A percentile compares a stretch with the other conserved stretches of the same genome.
phyloP scores from a whole-genome alignment of 2,113 vertebrate genomes.

The Pungitius pungitius region DNA sequence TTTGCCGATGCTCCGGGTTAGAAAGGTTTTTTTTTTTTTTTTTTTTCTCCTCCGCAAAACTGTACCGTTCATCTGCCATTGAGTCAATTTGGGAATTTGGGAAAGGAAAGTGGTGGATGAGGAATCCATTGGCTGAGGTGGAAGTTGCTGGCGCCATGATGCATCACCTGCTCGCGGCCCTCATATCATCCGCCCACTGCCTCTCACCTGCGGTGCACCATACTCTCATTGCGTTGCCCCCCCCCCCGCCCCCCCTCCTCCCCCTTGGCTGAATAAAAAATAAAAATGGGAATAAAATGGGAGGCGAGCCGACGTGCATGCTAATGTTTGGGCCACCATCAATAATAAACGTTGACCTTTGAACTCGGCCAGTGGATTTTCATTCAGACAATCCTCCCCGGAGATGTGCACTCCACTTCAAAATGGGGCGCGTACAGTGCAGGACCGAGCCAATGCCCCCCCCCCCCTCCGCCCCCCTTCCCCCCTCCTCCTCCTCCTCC shows the following conservation, averaged over 20 bases:
- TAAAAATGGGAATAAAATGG: conserved; percentile 20
- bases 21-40: no score
- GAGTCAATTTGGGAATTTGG: conserved; percentile 29
- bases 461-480: no score
- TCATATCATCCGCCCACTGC: conserved; percentile 16
- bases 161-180: conserved; percentile 2
- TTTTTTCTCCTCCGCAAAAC: conserved; percentile 24
- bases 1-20: conserved; percentile 10
- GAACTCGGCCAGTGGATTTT: conserved; percentile 32
- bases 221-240: conserved; percentile 8
- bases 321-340: conserved; percentile 50
- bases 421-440: conserved; percentile 16
- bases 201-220: conserved; percentile 35
- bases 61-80: conserved; percentile 23
- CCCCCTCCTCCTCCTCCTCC: rapidly evolving
- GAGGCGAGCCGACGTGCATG: conserved; percentile 15
- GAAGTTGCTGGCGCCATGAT: neutral
- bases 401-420: conserved; percentile 22
- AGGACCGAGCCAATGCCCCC: neutral
- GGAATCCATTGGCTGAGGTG: neutral
- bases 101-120: neutral
- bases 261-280: conserved; percentile 19
- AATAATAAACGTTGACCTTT: conserved; percentile 58
- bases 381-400: conserved; percentile 10
- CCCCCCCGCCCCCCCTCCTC: neutral